Percentiles rank a stretch among this genome's conserved stretches.
These are phyloP conservation scores for Ibycter americanus DNA, from an alignment of 2,797 vertebrate genomes.

Conservation along the genomic window DNA sequence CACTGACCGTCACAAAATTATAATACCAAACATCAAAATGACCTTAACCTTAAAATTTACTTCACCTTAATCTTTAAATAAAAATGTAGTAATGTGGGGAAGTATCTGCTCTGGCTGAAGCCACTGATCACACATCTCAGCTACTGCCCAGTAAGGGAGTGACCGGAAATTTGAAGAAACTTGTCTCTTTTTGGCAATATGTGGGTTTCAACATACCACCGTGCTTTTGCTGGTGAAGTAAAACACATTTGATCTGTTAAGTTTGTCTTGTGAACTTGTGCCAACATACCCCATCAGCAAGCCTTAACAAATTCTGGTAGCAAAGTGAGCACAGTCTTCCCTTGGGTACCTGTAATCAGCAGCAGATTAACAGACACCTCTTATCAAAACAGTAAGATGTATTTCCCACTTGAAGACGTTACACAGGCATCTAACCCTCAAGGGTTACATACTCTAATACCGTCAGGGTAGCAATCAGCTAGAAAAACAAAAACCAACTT, in stretches of 20 bases:
- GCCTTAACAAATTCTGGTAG: not conserved
- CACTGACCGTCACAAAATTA: not conserved
- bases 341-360: not conserved
- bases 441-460: not conserved
- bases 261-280: not conserved
- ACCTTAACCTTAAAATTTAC: not conserved
- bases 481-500: not conserved
- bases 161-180: not conserved
- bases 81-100: not conserved
- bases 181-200: not conserved
- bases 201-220: not conserved
- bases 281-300: not conserved
- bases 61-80: not conserved
- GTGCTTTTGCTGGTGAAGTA: not conserved
- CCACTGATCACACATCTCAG: not conserved
- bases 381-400: not conserved
- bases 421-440: fast-evolving
- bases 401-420: not conserved
- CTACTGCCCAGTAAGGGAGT: fast-evolving
- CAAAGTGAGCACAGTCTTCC: not conserved
- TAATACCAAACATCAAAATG: not conserved
- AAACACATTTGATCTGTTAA: not conserved
- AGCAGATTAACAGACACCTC: not conserved
- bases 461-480: not conserved
- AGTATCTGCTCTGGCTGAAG: not conserved